Evolutionary conservation across 2,113 vertebrate species (phyloP).

Genomic region (Urocitellus parryii): DNA sequence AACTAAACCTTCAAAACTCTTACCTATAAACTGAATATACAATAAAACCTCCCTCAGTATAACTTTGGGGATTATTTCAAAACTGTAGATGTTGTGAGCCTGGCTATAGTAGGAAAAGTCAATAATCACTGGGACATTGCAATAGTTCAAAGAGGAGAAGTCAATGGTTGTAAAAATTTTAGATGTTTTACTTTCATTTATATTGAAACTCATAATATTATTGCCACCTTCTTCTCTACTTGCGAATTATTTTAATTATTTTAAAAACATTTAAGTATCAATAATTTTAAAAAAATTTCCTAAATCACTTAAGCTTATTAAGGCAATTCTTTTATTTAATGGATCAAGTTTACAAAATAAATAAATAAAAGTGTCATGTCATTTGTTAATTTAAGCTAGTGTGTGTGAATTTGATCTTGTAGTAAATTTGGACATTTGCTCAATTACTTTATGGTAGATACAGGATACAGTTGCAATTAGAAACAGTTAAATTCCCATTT

Average conservation of each 20-base stretch:
- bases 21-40: not conserved
- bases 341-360: not conserved
- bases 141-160: not conserved
- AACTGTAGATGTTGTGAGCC: not conserved
- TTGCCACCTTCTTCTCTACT: not conserved
- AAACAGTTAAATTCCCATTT: slow-evolving; percentile 31
- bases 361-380: not conserved
- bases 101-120: accelerated
- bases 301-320: not conserved
- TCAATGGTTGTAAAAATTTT: not conserved
- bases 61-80: too few species aligned
- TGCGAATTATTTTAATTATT: too few species aligned
- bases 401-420: not conserved
- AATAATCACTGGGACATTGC: not conserved
- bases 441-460: not conserved
- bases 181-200: not conserved
- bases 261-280: too few species aligned
- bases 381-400: slow-evolving; percentile 16
- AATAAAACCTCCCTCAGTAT: not conserved
- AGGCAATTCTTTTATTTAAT: not conserved
- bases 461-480: slow-evolving; percentile 16
- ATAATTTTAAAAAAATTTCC: not conserved
- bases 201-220: not conserved
- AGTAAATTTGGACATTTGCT: not conserved
- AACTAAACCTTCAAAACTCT: not conserved